phyloP scores from a whole-genome alignment of 2,888 invertebrate species.

The Chromoteleia sp. region DNA sequence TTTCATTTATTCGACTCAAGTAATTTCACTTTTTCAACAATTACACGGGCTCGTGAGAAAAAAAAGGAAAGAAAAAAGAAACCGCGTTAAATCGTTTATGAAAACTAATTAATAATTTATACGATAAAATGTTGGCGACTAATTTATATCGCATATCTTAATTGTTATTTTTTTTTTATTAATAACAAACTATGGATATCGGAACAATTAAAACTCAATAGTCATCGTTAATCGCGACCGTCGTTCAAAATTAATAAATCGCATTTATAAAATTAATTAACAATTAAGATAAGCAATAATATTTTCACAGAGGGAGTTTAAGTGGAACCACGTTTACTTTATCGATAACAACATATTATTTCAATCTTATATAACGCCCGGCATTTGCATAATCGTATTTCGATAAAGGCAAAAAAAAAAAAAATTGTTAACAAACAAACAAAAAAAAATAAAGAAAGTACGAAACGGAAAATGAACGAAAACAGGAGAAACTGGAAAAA shows the following conservation, averaged over 20 bases:
- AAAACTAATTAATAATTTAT: no score
- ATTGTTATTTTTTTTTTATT: no score
- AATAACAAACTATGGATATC: no score
- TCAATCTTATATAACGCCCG: neutral
- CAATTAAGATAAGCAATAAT: neutral
- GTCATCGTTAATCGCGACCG: no score
- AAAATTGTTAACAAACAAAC: slow-evolving; percentile 5
- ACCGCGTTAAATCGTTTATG: no score
- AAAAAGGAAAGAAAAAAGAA: no score
- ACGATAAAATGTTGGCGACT: no score
- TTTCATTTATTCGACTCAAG: slow-evolving; percentile 18
- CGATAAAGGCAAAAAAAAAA: slow-evolving; percentile 17
- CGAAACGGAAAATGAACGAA: neutral
- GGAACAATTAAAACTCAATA: neutral
- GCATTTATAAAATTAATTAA: neutral
- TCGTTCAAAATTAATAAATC: neutral
- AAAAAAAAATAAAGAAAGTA: neutral
- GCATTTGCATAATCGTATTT: neutral
- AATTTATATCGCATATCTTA: no score
- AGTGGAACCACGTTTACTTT: neutral
- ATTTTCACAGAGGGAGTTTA: no score
- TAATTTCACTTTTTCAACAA: no score
- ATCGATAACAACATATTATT: neutral
- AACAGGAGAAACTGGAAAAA: no score
- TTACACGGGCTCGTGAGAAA: no score